Evolutionary conservation across 2,888 invertebrate genomes (phyloP).

Genomic region (Drosophila nigricruria): DNA sequence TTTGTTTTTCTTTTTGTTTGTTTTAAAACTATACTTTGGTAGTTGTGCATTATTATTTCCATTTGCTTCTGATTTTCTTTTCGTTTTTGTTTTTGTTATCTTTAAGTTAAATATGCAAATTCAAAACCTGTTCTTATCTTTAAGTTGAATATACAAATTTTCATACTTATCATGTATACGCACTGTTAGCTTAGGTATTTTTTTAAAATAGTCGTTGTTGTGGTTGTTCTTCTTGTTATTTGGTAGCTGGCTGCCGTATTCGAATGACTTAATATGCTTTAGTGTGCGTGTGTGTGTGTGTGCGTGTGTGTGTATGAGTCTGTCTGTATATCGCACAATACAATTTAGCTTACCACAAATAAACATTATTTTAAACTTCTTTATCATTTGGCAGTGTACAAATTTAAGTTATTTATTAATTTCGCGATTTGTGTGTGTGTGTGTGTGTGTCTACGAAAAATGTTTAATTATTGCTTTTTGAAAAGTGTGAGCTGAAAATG

Average conservation of each 20-base stretch:
- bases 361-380: constrained; percentile 50
- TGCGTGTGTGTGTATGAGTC: constrained; percentile 21
- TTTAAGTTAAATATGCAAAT: constrained; percentile 71
- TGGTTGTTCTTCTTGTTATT: constrained; percentile 61
- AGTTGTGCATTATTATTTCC: constrained; percentile 76
- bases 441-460: constrained; percentile 37
- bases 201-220: constrained; percentile 83
- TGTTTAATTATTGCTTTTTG: constrained; percentile 69
- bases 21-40: constrained; percentile 59
- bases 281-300: constrained; percentile 24
- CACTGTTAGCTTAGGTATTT: constrained; percentile 72
- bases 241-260: constrained; percentile 59
- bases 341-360: constrained; percentile 70
- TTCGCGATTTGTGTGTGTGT: constrained; percentile 35
- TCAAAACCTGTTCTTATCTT: constrained; percentile 75
- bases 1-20: background rate
- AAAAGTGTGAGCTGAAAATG: constrained; percentile 47
- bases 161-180: constrained; percentile 68
- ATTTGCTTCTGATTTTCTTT: constrained; percentile 47
- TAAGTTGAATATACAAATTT: constrained; percentile 77
- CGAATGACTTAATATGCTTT: constrained; percentile 31
- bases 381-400: constrained; percentile 80
- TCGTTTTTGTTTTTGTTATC: constrained; percentile 33
- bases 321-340: constrained; percentile 45
- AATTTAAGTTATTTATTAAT: constrained; percentile 61